Percentiles rank a stretch among this genome's conserved stretches.
phyloP scores from a whole-genome alignment of 2,113 vertebrate genomes.

The Oryzias woworae region DNA sequence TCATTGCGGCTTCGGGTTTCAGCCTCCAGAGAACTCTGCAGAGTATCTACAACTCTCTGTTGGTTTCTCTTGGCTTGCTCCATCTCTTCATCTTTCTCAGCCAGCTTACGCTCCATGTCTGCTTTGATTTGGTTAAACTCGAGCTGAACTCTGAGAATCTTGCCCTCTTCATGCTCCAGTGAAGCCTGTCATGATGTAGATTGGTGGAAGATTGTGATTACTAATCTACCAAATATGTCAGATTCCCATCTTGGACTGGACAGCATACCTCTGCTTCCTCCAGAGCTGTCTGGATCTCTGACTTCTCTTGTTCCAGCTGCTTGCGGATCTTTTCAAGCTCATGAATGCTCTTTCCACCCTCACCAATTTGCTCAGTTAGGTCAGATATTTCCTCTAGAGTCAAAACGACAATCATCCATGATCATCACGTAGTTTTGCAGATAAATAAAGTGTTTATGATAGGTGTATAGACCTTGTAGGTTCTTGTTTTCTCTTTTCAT shows the following conservation, averaged over 20 bases:
- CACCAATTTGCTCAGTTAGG: slow-evolving; percentile 85
- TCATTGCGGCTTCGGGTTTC: slow-evolving; percentile 90
- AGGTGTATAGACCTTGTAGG: background rate
- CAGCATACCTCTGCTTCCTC: slow-evolving; percentile 83
- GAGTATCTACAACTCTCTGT: slow-evolving; percentile 80
- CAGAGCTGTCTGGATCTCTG: slow-evolving; percentile 83
- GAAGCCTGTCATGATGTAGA: slow-evolving; percentile 67
- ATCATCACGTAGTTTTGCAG: background rate
- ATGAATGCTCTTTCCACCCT: slow-evolving; percentile 82
- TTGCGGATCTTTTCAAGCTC: slow-evolving; percentile 88
- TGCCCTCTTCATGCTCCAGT: slow-evolving; percentile 90
- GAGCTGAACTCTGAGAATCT: slow-evolving; percentile 87
- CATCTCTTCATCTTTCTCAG: slow-evolving; percentile 91
- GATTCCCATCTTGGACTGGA: background rate
- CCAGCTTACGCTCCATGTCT: slow-evolving; percentile 84
- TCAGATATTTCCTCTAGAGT: slow-evolving; percentile 74
- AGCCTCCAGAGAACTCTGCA: slow-evolving; percentile 87
- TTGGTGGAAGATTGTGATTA: too few species aligned
- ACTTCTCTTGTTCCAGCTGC: slow-evolving; percentile 84
- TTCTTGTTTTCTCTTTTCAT: slow-evolving; percentile 9
- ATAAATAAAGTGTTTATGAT: background rate
- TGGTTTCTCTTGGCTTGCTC: slow-evolving; percentile 89
- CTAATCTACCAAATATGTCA: background rate
- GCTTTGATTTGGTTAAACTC: slow-evolving; percentile 88
- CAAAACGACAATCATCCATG: background rate